A percentile compares a stretch with the other conserved stretches of the same genome.
Conservation (phyloP, 2,888 invertebrate species). For the Rotaria socialis region DNA sequence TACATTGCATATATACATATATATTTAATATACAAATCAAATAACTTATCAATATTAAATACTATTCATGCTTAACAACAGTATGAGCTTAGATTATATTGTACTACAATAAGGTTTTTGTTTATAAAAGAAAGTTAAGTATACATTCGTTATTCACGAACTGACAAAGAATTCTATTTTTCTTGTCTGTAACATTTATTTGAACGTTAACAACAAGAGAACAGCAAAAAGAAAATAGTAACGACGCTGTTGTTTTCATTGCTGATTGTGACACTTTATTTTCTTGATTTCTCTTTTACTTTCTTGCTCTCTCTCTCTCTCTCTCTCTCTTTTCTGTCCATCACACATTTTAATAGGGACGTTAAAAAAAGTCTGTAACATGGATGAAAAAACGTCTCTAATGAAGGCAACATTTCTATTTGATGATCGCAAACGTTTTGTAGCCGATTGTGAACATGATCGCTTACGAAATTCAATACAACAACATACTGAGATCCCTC, state of each 20-base stretch:
- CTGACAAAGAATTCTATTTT: neutral
- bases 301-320: neutral
- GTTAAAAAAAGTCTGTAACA: neutral
- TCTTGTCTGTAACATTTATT: neutral
- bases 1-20: too few relatives aligned
- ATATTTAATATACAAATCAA: neutral
- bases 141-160: neutral
- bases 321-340: neutral
- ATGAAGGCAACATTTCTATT: neutral
- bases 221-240: neutral
- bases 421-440: neutral
- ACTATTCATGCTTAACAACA: too few relatives aligned
- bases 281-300: too few relatives aligned
- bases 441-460: neutral
- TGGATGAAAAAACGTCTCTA: constrained; percentile 3
- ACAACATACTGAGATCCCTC: too few relatives aligned
- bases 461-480: neutral
- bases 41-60: neutral
- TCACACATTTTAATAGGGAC: neutral
- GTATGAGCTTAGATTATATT: neutral
- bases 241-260: neutral
- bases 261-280: neutral
- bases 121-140: neutral
- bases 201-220: constrained; percentile 13
- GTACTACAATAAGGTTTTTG: too few relatives aligned